Conservation (phyloP, 2,797 vertebrate genomes). For the Lutjanus campechanus region DNA sequence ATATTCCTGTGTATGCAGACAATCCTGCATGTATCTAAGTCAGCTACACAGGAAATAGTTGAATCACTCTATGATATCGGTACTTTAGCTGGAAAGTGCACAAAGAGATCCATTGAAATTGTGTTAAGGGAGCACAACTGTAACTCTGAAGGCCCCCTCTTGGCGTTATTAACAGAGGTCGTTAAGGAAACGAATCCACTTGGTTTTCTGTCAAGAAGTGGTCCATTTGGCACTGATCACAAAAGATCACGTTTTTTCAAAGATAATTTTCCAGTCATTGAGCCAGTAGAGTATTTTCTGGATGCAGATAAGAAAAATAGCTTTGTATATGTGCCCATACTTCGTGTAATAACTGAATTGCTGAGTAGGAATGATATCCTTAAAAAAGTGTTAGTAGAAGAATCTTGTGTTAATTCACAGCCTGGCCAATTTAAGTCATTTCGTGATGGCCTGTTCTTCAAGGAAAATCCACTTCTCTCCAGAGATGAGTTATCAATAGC, state of each 20-base stretch:
- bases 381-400: neutral
- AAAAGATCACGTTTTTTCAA: neutral
- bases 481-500: neutral
- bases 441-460: neutral
- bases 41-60: too few relatives aligned
- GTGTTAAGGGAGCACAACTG: neutral
- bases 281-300: neutral
- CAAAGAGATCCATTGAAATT: slow-evolving; percentile 13
- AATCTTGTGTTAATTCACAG: neutral
- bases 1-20: too few relatives aligned
- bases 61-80: too few relatives aligned
- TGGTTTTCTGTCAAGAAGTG: neutral
- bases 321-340: neutral
- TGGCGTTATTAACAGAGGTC: neutral
- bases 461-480: neutral
- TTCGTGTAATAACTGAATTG: neutral
- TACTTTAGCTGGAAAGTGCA: slow-evolving; percentile 7
- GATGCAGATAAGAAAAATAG: neutral
- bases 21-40: too few relatives aligned
- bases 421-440: neutral
- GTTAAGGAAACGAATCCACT: neutral
- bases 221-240: neutral
- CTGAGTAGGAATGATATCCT: neutral
- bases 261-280: neutral
- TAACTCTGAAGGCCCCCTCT: neutral